phyloP scores from a whole-genome alignment of 2,888 invertebrate species.

The Monopis laevigella region DNA sequence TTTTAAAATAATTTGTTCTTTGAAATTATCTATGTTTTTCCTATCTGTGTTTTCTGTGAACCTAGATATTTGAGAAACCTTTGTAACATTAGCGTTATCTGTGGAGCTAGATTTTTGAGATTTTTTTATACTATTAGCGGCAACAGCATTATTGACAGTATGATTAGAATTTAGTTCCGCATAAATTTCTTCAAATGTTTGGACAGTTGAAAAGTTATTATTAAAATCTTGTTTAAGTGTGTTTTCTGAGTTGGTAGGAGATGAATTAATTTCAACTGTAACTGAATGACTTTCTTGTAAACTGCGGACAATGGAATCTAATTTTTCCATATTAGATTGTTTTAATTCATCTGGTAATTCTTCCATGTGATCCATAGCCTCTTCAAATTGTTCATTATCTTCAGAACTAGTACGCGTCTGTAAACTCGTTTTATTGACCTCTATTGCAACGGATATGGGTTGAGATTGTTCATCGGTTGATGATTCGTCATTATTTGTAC shows the following conservation, averaged over 20 bases:
- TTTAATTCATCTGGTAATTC: constrained; percentile 41
- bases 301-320: constrained; percentile 54
- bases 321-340: constrained; percentile 47
- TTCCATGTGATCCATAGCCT: constrained; percentile 56
- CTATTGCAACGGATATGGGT: not conserved
- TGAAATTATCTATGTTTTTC: not conserved
- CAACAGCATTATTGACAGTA: not conserved
- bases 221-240: constrained; percentile 35
- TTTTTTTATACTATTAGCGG: not conserved
- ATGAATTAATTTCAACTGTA: constrained; percentile 28
- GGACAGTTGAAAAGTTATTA: constrained; percentile 42
- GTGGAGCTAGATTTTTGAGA: not conserved
- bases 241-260: constrained; percentile 18
- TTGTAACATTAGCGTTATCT: not conserved
- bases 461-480: constrained; percentile 29
- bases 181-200: constrained; percentile 58
- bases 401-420: constrained; percentile 47
- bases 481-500: constrained; percentile 43
- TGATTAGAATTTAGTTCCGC: constrained; percentile 33
- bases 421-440: constrained; percentile 6
- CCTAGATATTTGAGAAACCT: not conserved
- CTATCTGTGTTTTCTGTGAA: no score
- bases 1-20: not conserved
- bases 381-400: constrained; percentile 58
- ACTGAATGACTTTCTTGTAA: constrained; percentile 48